Evolutionary conservation across 2,113 vertebrate species (phyloP), one percentile per base, ranked within the genome.

Genomic region (Nettapus auritus): DNA sequence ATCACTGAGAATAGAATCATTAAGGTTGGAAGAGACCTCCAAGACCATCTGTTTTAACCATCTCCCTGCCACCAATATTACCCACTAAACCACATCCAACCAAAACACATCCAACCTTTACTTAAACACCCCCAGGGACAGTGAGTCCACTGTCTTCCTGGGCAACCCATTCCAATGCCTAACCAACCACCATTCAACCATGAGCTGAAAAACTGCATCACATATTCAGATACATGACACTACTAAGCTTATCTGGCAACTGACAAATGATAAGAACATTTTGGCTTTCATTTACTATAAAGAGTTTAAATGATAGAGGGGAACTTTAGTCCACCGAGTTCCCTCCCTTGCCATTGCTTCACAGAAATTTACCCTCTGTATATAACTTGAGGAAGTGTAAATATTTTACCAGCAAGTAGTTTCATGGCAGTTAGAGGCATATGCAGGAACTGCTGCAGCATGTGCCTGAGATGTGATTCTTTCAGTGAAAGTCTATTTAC

Each of bases 401-500:
- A 86, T 92, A 92, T 88, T 90, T 88, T n/a, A 86, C 29, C 34
- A 75, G 63, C 64, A 86, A 91, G 50, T 15, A 46, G 25, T 17
- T 94, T 70, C 70, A 73, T 53, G 82, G 69, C 56, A 87, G 70
- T 4, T 22, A 74, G 42, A 95, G 69, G 66, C 83, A 76, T 71
- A 90, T 77, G 93, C 82, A 94, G 60, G 75, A 83, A 9, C 76
- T 77, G 64, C 21, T 93, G 90, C 88, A 84, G 66, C 69, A 84
- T 78, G 94, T 96, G 93, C 73, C 73, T 48, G 69, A 83, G 85
- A 93, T 96, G 82, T 22, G 64, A 79, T 33, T 96, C 64, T n/a
- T 69, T 33, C 80, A 44, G 86, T 62, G 80, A 69, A 86, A 93
- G 66, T 88, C 80, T 96, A 93, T 95, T 96, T 95, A 90, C 76